Conservation (phyloP, 2,113 vertebrate genomes). For the Podilymbus podiceps region DNA sequence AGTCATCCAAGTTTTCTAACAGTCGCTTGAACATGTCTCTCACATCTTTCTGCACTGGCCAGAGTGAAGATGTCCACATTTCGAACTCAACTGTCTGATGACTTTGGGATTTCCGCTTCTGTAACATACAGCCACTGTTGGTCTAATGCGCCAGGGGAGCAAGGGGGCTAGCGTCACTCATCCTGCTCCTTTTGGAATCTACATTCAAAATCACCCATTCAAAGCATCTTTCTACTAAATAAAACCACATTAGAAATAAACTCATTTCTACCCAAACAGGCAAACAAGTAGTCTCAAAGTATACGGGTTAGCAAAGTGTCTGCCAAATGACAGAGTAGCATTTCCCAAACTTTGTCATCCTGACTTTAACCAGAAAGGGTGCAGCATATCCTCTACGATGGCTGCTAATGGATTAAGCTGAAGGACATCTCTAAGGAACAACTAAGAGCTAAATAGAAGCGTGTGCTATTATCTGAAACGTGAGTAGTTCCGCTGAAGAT, state of each 20-base stretch:
- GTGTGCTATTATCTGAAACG: background rate
- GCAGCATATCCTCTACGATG: background rate
- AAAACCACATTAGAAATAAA: background rate
- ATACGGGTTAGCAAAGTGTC: accelerated
- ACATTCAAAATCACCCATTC: background rate
- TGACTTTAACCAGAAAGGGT: background rate
- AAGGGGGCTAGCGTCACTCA: background rate
- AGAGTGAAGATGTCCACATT: background rate
- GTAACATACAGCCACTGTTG: background rate
- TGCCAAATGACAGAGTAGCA: accelerated
- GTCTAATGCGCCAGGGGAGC: background rate
- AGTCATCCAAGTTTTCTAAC: background rate
- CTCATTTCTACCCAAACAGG: background rate
- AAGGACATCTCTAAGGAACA: background rate
- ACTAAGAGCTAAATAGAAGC: background rate
- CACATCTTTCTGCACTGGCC: background rate
- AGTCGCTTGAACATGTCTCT: background rate
- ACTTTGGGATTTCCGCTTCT: background rate
- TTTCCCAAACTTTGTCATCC: background rate
- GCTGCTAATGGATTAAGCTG: background rate
- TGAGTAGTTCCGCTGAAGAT: background rate
- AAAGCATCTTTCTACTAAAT: background rate
- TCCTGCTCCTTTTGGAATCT: background rate
- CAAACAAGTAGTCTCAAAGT: background rate
- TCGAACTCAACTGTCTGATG: background rate